These are phyloP conservation scores for Scaptomyza cyrtandrae DNA, from an alignment of 2,888 invertebrate species.

Conservation along the genomic window DNA sequence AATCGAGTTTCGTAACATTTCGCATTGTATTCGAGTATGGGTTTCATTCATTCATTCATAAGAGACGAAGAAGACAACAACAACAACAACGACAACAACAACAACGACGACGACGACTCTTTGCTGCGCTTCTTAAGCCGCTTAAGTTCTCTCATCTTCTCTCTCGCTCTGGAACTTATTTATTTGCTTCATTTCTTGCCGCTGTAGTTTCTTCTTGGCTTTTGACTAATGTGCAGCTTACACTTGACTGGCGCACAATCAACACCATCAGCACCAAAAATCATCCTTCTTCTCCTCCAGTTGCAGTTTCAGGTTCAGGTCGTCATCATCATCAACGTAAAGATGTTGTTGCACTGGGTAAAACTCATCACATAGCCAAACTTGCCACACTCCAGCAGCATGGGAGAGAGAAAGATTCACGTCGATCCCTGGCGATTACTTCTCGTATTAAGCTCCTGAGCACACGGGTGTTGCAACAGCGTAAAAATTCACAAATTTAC, in stretches of 20 bases:
- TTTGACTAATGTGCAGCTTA: conserved; percentile 80
- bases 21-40: conserved; percentile 7
- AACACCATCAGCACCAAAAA: conserved; percentile 70
- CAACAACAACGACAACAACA: background rate
- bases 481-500: conserved; percentile 79
- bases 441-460: conserved; percentile 57
- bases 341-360: conserved; percentile 35
- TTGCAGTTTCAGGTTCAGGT: conserved; percentile 2
- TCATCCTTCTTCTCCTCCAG: conserved; percentile 17
- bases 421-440: conserved; percentile 60
- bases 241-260: conserved; percentile 80
- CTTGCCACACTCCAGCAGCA: conserved; percentile 35
- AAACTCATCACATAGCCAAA: conserved; percentile 67
- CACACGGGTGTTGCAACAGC: conserved; percentile 64
- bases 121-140: conserved; percentile 64
- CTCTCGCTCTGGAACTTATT: conserved; percentile 40
- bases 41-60: conserved; percentile 48
- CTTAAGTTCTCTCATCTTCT: conserved; percentile 62
- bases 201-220: conserved; percentile 34
- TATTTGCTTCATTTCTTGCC: conserved; percentile 16
- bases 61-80: conserved; percentile 24
- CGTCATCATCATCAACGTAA: conserved; percentile 55
- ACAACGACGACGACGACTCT: conserved; percentile 24
- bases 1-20: conserved; percentile 59
- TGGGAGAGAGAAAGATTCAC: conserved; percentile 4